Conservation (phyloP, 2,113 vertebrate species). For the Tricholaema leucomelas region DNA sequence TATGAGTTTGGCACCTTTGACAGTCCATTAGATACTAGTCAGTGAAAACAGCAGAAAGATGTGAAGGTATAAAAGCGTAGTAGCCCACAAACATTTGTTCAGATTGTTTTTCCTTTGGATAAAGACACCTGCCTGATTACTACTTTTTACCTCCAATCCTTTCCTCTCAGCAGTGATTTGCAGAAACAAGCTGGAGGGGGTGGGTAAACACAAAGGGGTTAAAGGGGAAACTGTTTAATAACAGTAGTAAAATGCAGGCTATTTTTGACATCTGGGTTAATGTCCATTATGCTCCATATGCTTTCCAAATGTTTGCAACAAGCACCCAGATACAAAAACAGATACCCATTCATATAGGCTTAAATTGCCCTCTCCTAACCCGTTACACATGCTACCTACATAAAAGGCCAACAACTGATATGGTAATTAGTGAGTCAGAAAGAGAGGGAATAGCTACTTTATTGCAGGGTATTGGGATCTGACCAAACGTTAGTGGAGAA, state of each 20-base stretch:
- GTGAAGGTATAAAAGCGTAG: conserved; percentile 59
- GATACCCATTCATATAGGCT: conserved; percentile 76
- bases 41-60: conserved; percentile 54
- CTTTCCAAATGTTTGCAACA: conserved; percentile 84
- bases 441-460: conserved; percentile 50
- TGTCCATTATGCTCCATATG: conserved; percentile 83
- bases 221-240: conserved; percentile 86
- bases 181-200: conserved; percentile 76
- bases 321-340: conserved; percentile 79
- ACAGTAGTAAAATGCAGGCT: conserved; percentile 83
- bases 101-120: conserved; percentile 77
- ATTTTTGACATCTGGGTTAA: conserved; percentile 86
- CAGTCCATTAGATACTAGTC: conserved; percentile 31
- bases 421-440: conserved; percentile 69
- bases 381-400: conserved; percentile 71
- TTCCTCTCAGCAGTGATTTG: conserved; percentile 76
- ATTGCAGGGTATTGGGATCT: conserved; percentile 54
- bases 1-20: not conserved
- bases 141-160: conserved; percentile 68
- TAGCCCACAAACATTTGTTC: conserved; percentile 69
- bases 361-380: conserved; percentile 70
- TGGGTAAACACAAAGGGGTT: conserved; percentile 80
- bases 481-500: conserved; percentile 38
- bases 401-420: conserved; percentile 71
- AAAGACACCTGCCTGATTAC: conserved; percentile 78